A percentile compares a stretch with the other conserved stretches of the same genome.
Conservation (phyloP, 2,113 vertebrate genomes). For the Penelope pileata region DNA sequence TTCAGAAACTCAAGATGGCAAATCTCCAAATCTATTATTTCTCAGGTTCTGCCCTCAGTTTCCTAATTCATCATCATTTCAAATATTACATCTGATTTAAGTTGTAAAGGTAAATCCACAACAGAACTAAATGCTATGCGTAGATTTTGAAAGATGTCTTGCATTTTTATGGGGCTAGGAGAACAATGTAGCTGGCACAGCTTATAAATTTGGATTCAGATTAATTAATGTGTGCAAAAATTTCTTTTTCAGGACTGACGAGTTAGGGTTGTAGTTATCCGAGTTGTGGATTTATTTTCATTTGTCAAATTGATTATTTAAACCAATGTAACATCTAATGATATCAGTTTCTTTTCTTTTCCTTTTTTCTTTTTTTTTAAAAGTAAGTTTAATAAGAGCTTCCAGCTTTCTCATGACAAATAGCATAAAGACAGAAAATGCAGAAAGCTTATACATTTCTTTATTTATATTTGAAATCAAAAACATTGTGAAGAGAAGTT, state of each 20-base stretch:
- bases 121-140: neutral
- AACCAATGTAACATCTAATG: too few relatives aligned
- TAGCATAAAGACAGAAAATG: neutral
- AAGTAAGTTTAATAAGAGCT: neutral
- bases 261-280: neutral
- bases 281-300: neutral
- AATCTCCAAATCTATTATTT: neutral
- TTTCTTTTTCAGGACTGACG: neutral
- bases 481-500: neutral
- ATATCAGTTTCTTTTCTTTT: too few relatives aligned
- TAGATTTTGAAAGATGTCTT: neutral
- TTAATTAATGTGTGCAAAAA: neutral
- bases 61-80: neutral
- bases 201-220: neutral
- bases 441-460: neutral
- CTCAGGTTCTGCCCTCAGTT: rapidly evolving
- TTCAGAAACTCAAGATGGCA: neutral
- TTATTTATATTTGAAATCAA: neutral
- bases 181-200: neutral
- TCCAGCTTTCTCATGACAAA: neutral
- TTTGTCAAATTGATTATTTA: neutral
- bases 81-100: neutral
- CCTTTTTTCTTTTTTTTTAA: too few relatives aligned
- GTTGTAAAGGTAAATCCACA: neutral
- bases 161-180: neutral